phyloP scores from a whole-genome alignment of 2,113 vertebrate genomes.

The Willisornis vidua region DNA sequence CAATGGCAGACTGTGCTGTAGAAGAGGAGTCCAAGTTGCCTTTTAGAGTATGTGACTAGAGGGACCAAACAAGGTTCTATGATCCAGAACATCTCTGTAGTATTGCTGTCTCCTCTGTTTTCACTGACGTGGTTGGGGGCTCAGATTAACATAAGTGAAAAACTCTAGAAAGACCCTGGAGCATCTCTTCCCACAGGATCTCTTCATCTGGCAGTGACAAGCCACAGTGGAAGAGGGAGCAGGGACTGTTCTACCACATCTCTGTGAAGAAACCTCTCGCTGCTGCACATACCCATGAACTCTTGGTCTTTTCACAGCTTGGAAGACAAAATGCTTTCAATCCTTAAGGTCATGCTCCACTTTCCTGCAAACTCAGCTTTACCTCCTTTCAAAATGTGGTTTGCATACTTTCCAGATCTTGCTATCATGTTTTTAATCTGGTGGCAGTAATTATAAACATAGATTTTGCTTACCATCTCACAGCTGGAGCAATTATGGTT shows the following conservation, averaged over 20 bases:
- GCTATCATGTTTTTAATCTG: not conserved
- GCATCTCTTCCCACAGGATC: not conserved
- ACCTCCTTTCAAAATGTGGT: not conserved
- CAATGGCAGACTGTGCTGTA: not conserved
- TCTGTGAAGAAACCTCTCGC: not conserved
- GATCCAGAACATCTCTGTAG: accelerated
- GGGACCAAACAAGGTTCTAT: not conserved
- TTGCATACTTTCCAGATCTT: not conserved
- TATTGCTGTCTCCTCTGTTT: not conserved
- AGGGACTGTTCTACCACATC: not conserved
- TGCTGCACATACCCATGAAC: not conserved
- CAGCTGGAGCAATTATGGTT: not conserved
- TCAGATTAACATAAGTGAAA: not conserved
- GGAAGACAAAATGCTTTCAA: not conserved
- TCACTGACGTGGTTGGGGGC: not conserved
- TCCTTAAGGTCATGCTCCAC: not conserved
- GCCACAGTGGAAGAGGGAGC: not conserved
- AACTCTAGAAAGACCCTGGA: not conserved
- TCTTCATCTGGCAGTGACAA: not conserved
- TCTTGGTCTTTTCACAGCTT: not conserved
- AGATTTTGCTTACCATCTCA: not conserved
- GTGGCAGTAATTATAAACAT: not conserved
- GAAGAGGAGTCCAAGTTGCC: not conserved
- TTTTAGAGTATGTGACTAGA: not conserved
- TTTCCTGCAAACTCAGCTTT: not conserved